These are phyloP conservation scores for Dasypogon diadema DNA, from an alignment of 2,888 invertebrate species.

Conservation along the genomic window DNA sequence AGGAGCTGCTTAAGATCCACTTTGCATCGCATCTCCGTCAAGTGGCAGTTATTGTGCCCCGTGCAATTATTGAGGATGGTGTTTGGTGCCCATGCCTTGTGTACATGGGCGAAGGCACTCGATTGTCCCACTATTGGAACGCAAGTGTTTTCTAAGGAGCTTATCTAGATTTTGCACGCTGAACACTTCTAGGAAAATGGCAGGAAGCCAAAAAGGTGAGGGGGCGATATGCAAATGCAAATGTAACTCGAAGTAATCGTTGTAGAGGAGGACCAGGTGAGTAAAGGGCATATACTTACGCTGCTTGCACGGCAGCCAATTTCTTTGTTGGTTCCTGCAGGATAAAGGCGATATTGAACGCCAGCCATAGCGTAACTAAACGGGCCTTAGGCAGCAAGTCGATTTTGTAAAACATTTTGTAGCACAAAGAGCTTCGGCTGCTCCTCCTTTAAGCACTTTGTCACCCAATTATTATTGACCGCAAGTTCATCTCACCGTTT, in stretches of 20 bases:
- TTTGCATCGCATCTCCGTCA: constrained; percentile 38
- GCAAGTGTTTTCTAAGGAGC: constrained; percentile 38
- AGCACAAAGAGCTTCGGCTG: constrained; percentile 54
- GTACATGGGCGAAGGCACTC: constrained; percentile 13
- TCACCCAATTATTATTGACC: constrained; percentile 59
- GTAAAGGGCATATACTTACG: constrained; percentile 63
- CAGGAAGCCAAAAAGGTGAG: constrained; percentile 27
- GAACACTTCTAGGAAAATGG: constrained; percentile 40
- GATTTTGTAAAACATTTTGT: constrained; percentile 50
- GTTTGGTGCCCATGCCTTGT: constrained; percentile 28
- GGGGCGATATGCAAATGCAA: constrained; percentile 36
- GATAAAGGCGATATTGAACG: constrained; percentile 68
- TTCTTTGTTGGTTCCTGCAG: constrained; percentile 66
- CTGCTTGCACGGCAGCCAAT: constrained; percentile 67
- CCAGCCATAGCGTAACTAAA: constrained; percentile 67
- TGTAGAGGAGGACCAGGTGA: background rate
- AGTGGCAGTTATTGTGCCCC: constrained; percentile 41
- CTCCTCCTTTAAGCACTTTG: constrained; percentile 58
- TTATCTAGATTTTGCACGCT: constrained; percentile 28
- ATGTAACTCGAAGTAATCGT: background rate
- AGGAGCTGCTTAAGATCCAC: constrained; percentile 41
- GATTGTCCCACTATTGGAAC: constrained; percentile 34
- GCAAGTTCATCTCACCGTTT: constrained; percentile 62
- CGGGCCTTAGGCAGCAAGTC: constrained; percentile 64
- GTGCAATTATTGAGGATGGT: constrained; percentile 53